Conservation (phyloP, 2,888 invertebrate species). For the Stenchaetothrips biformis region DNA sequence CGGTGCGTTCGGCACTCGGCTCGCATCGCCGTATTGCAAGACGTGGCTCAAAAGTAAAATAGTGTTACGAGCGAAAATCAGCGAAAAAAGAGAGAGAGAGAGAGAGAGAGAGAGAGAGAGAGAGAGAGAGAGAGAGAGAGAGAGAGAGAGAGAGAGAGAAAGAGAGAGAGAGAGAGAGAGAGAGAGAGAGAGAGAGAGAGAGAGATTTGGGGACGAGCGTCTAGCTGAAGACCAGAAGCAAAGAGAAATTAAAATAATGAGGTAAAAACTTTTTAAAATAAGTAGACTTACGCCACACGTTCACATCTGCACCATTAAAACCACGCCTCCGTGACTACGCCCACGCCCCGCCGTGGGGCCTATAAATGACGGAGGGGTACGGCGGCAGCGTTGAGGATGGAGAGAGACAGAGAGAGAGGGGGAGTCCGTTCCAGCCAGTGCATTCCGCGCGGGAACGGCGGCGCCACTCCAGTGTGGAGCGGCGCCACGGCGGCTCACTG, state of each 20-base stretch:
- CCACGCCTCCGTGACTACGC: too few relatives aligned
- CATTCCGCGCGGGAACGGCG: too few relatives aligned
- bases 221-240: neutral
- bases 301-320: too few relatives aligned
- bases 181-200: too few relatives aligned
- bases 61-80: neutral
- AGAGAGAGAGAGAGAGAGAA: conserved; percentile 6
- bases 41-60: too few relatives aligned
- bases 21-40: too few relatives aligned
- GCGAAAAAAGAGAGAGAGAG: neutral
- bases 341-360: neutral
- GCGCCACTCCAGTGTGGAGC: too few relatives aligned
- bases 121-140: conserved; percentile 2
- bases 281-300: too few relatives aligned
- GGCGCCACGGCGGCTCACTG: too few relatives aligned
- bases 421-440: neutral
- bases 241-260: too few relatives aligned
- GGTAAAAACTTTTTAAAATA: too few relatives aligned
- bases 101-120: conserved; percentile 1
- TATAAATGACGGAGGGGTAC: neutral
- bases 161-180: neutral
- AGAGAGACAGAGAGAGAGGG: neutral
- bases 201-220: too few relatives aligned
- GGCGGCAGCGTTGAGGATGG: neutral
- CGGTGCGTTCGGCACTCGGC: neutral